Conservation (phyloP, 2,113 vertebrate species). For the Acrocephalus kingi region DNA sequence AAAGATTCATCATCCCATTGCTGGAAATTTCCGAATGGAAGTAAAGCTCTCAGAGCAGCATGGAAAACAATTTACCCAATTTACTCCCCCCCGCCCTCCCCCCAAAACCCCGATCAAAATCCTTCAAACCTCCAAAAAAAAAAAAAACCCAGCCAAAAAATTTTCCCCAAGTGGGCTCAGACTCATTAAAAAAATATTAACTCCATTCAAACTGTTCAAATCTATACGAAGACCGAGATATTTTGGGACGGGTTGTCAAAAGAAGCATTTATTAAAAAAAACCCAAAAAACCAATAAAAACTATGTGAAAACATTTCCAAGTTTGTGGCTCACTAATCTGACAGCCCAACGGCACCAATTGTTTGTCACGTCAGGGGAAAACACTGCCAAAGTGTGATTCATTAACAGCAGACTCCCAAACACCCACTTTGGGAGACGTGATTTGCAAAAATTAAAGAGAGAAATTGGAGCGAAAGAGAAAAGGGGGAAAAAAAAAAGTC, state of each 20-base stretch:
- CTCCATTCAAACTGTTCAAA: neutral
- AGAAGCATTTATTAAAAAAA: neutral
- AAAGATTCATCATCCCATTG: neutral
- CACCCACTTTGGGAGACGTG: neutral
- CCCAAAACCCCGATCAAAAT: neutral
- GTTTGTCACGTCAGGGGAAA: neutral
- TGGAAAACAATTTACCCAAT: neutral
- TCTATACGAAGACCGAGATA: neutral
- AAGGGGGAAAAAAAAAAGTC: neutral
- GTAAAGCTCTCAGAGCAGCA: neutral
- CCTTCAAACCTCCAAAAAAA: neutral
- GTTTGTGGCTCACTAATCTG: constrained; percentile 25
- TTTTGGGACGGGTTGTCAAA: neutral
- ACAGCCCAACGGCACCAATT: neutral
- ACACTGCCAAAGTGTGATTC: neutral
- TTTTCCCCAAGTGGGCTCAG: neutral
- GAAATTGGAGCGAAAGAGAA: neutral
- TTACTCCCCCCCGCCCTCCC: too few species aligned
- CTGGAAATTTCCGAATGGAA: neutral
- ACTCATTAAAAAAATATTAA: neutral
- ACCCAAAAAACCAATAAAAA: neutral
- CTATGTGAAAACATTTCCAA: neutral
- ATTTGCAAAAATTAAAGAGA: neutral
- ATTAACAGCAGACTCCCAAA: neutral
- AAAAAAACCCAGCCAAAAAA: too few species aligned